A percentile compares a stretch with the other conserved stretches of the same genome.
Conservation (phyloP, 1,140 invertebrate genomes). For the Conus betulinus region DNA sequence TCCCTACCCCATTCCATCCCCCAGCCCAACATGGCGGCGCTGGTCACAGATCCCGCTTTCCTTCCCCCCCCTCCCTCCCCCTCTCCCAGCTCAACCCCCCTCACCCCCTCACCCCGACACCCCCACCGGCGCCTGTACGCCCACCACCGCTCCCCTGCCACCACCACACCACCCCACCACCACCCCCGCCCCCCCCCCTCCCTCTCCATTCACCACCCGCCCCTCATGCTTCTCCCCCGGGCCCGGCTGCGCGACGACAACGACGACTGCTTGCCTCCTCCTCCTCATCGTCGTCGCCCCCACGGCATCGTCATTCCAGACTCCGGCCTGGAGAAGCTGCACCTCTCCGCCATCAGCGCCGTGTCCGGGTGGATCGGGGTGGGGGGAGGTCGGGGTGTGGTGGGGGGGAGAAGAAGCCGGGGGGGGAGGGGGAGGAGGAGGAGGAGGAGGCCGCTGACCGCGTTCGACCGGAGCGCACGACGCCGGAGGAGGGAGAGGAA, state of each 20-base stretch:
- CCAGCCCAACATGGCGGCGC: background rate
- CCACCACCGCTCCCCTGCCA: background rate
- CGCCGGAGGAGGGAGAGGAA: background rate
- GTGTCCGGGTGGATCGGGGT: background rate
- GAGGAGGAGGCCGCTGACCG: background rate
- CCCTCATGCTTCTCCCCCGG: background rate
- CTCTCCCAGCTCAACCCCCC: background rate
- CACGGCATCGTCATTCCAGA: background rate
- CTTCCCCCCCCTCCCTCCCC: background rate
- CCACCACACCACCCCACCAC: background rate
- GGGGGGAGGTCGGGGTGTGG: background rate
- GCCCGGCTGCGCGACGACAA: background rate
- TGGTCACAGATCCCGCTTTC: background rate
- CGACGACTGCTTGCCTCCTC: background rate
- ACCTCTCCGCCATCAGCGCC: background rate
- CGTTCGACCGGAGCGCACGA: background rate
- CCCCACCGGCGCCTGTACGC: background rate
- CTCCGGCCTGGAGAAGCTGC: background rate
- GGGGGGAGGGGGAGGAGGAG: background rate
- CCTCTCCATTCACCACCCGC: background rate
- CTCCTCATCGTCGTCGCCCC: background rate
- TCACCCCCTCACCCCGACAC: background rate
- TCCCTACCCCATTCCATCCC: too few relatives aligned
- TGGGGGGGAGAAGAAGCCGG: background rate
- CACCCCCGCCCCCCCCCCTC: background rate